Evolutionary conservation across 2,888 invertebrate species (phyloP).

Genomic region (Anorthoa munda): DNA sequence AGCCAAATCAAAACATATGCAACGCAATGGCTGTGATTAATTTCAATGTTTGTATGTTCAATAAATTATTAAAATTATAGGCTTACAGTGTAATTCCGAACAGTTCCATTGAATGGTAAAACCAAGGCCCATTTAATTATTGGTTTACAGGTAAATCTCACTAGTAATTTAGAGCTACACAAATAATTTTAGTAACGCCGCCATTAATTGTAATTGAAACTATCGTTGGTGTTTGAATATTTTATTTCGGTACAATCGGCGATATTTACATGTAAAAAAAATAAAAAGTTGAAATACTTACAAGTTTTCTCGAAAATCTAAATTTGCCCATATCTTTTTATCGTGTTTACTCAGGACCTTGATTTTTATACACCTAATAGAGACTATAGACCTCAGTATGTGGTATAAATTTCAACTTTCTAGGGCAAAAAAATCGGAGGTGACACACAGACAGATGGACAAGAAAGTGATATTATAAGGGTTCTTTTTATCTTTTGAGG

Average conservation of each 20-base stretch:
- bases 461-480: too few species aligned
- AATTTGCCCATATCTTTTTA: too few species aligned
- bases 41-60: not conserved
- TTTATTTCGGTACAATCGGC: constrained; percentile 23
- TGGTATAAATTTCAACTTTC: too few species aligned
- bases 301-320: too few species aligned
- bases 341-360: too few species aligned
- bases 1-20: not conserved
- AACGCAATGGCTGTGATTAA: not conserved
- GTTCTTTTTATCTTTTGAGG: too few species aligned
- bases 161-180: constrained; percentile 7
- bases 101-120: not conserved
- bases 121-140: constrained; percentile 3
- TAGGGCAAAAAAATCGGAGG: too few species aligned
- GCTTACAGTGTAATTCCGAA: not conserved
- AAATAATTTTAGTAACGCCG: constrained; percentile 15
- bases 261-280: too few species aligned
- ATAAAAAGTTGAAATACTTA: too few species aligned
- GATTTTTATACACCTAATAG: too few species aligned
- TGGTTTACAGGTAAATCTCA: not conserved
- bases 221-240: not conserved
- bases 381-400: too few species aligned
- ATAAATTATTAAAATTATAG: not conserved
- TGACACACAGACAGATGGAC: too few species aligned
- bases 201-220: constrained; percentile 20